Percentiles rank a stretch among this genome's conserved stretches.
Conservation (phyloP, 2,888 invertebrate genomes). For the Spodoptera exigua region DNA sequence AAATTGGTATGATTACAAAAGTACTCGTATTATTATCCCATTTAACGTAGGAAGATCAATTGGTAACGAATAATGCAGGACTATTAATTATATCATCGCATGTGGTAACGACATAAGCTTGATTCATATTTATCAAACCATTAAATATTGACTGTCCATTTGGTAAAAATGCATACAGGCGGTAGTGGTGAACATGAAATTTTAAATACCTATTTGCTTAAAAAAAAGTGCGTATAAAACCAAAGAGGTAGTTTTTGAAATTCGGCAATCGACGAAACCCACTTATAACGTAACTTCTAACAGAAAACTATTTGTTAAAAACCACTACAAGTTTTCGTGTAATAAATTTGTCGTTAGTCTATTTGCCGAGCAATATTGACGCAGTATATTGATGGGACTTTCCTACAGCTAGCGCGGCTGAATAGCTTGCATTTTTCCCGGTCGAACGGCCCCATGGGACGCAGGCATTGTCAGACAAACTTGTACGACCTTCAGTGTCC, state of each 20-base stretch:
- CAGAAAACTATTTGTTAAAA: neutral
- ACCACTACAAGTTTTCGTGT: neutral
- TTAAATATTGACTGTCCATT: constrained; percentile 6
- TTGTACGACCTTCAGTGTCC: constrained; percentile 9
- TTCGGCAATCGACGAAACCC: too few species aligned
- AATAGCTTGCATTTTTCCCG: constrained; percentile 40
- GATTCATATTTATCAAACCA: constrained; percentile 17
- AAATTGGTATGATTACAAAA: constrained; percentile 13
- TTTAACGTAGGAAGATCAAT: constrained; percentile 19
- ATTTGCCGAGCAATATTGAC: constrained; percentile 12
- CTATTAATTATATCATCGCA: constrained; percentile 34
- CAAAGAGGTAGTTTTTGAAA: too few species aligned
- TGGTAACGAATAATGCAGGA: constrained; percentile 3
- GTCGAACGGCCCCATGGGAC: constrained; percentile 35
- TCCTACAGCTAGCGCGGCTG: constrained; percentile 3
- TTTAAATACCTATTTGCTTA: too few species aligned
- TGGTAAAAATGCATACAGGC: neutral
- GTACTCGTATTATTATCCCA: constrained; percentile 3
- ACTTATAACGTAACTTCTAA: too few species aligned
- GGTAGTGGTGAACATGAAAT: too few species aligned
- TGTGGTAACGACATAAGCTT: constrained; percentile 25
- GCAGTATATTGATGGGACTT: constrained; percentile 22
- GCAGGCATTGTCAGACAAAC: constrained; percentile 21
- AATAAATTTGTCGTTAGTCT: constrained; percentile 8
- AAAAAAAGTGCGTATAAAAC: too few species aligned